These are phyloP conservation scores for Frankliniella intonsa DNA, from an alignment of 2,888 invertebrate genomes.

Conservation along the genomic window DNA sequence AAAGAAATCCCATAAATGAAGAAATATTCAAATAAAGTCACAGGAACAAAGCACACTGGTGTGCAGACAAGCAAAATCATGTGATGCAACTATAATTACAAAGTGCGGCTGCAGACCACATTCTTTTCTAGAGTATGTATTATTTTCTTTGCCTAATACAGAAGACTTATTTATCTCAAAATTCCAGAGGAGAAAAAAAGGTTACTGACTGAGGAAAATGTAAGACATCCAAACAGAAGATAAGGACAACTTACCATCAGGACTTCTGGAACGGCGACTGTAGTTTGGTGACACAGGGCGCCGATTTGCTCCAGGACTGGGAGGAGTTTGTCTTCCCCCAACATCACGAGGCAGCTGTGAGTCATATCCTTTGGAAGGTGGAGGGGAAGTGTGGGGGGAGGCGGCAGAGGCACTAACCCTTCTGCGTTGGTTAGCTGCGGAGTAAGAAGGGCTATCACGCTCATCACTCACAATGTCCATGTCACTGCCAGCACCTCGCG, in stretches of 20 bases:
- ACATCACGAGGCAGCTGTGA: constrained; percentile 37
- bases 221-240: background rate
- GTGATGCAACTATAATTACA: too few species aligned
- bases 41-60: too few species aligned
- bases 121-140: too few species aligned
- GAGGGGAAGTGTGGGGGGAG: constrained; percentile 67
- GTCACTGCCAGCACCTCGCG: constrained; percentile 30
- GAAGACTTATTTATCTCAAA: background rate
- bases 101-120: too few species aligned
- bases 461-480: constrained; percentile 13
- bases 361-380: constrained; percentile 54
- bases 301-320: constrained; percentile 6
- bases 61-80: too few species aligned
- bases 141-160: too few species aligned
- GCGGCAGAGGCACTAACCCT: constrained; percentile 42
- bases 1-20: too few species aligned
- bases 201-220: background rate
- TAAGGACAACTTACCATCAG: constrained; percentile 43
- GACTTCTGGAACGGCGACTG: constrained; percentile 48
- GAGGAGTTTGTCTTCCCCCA: constrained; percentile 28
- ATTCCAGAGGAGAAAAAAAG: too few species aligned
- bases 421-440: constrained; percentile 29
- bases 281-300: constrained; percentile 40
- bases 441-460: constrained; percentile 13
- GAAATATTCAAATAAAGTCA: too few species aligned